Evolutionary conservation across 1,140 invertebrate genomes (phyloP).

Genomic region (Cydia strobilella): DNA sequence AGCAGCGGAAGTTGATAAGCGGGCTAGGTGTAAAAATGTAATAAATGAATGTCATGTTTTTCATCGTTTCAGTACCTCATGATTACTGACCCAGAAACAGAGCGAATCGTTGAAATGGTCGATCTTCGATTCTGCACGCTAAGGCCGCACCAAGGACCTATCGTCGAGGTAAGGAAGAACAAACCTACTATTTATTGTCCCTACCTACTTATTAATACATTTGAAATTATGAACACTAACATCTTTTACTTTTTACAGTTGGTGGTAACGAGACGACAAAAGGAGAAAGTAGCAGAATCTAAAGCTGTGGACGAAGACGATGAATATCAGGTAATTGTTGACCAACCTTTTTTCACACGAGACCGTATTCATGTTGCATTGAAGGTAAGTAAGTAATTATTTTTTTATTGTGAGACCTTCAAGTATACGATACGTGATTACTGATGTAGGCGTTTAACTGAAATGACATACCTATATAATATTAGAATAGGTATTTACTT

Average conservation of each 20-base stretch:
- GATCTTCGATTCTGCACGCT: constrained; percentile 58
- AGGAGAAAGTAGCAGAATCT: constrained; percentile 35
- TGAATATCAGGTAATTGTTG: constrained; percentile 50
- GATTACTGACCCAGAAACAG: constrained; percentile 54
- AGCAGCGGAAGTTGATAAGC: no score
- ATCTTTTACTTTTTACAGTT: constrained; percentile 39
- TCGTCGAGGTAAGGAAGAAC: constrained; percentile 51
- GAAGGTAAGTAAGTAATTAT: no score
- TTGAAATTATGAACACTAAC: not conserved
- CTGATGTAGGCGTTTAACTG: no score
- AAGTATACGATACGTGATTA: no score
- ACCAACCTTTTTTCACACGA: no score
- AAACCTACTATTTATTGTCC: not conserved
- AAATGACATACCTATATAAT: no score
- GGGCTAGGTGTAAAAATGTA: no score
- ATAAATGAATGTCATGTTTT: no score
- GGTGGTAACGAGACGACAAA: constrained; percentile 40
- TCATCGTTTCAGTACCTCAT: constrained; percentile 54
- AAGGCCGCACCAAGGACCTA: constrained; percentile 45
- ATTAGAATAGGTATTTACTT: no score
- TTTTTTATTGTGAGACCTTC: no score
- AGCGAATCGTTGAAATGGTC: constrained; percentile 64
- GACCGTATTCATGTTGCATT: no score
- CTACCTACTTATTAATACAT: not conserved
- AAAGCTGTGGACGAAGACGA: constrained; percentile 47